Conservation (phyloP, 2,113 vertebrate genomes). For the Vidua macroura region DNA sequence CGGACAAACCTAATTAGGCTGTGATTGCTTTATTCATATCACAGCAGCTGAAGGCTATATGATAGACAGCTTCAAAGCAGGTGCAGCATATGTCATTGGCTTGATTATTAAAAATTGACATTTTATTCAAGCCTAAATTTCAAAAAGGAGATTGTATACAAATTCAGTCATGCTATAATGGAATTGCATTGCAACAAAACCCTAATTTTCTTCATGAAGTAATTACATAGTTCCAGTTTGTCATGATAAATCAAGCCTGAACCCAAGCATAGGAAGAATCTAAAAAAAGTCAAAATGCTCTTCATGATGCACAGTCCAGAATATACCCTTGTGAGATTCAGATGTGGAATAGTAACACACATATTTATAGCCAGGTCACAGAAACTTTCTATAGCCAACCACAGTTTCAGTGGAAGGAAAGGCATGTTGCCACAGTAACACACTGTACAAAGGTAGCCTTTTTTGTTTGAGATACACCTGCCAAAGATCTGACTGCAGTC, state of each 20-base stretch:
- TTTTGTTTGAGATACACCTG: neutral
- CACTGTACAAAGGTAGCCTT: neutral
- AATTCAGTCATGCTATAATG: neutral
- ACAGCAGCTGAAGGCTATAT: slow-evolving; percentile 20
- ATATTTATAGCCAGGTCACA: neutral
- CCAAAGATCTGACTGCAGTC: neutral
- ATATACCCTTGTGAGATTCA: neutral
- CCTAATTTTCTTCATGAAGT: neutral
- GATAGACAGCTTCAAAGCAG: slow-evolving; percentile 26
- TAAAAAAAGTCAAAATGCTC: neutral
- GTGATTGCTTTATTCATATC: slow-evolving; percentile 31
- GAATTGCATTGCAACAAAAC: neutral
- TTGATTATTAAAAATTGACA: slow-evolving; percentile 30
- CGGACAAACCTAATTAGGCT: slow-evolving; percentile 23
- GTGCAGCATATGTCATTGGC: neutral
- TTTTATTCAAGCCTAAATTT: slow-evolving; percentile 15
- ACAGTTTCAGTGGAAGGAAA: neutral
- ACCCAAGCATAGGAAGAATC: neutral
- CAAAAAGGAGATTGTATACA: neutral
- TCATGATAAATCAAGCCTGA: neutral
- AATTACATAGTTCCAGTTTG: neutral
- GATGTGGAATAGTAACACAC: neutral
- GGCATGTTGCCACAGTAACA: neutral
- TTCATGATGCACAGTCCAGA: neutral
- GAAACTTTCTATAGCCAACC: neutral